Base-by-base conservation (phyloP, 2,113 vertebrate species). In the Carassius gibelio region DNA sequence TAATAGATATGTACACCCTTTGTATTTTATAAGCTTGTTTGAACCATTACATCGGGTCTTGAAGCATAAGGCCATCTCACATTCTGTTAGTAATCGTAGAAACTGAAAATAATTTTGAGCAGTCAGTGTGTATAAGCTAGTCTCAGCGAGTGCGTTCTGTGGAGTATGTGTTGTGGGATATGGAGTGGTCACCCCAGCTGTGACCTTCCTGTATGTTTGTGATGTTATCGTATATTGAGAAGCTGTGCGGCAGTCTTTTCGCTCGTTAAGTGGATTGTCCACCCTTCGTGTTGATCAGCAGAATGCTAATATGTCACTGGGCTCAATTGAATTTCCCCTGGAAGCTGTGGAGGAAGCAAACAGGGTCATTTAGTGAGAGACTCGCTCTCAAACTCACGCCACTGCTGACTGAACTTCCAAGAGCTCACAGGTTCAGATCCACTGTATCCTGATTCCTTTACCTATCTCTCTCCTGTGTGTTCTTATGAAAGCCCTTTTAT, bases 201-300 rank as follows among this genome's bases (percentile, higher is more conserved):
- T 85, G 85, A 85, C 84, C 86, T 89, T 76, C 74, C 75, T 79
- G 82, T 85, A 84, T 57, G 36, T 80, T 76, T 80, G 66, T 86
- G 77, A 75, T 88, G 84, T 85, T 90, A 84, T 84, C 71, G 50
- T 55, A 69, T 80, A 75, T 82, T 79, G 82, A 88, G 84, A 57
- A 86, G 81, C 75, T 77, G 84, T 68, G 66, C 19, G 2, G 34
- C 76, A 86, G 81, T 87, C 79, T 83, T 84, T 88, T 50, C 80
- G 17, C 86, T 82, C 36, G 79, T 86, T 87, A 86, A 85, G 88
- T 90, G 89, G 84, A 90, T 89, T 86, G 84, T 85, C 82, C 84
- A 57, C 15, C 66, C 77, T 86, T 61, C 79, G 86, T 76, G 75
- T 84, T 85, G 85, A 83, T 88, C 85, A 88, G 83, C 80, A 61